Conservation (phyloP, 1,140 invertebrate genomes). For the Caenorhabditis latens region DNA sequence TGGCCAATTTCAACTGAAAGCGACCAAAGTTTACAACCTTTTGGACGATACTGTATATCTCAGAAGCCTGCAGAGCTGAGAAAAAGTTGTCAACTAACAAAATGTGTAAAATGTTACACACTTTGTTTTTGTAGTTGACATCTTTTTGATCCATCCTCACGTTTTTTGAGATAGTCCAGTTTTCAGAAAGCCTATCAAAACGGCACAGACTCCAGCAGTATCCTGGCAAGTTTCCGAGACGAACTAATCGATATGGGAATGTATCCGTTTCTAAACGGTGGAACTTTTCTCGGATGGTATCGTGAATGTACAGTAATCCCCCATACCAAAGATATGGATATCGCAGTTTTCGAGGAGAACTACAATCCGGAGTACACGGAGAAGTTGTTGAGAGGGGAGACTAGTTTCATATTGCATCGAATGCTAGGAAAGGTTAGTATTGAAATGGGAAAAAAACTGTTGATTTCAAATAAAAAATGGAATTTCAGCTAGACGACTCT, state of each 20-base stretch:
- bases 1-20: too few relatives aligned
- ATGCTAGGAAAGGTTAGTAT: conserved; percentile 4
- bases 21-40: too few relatives aligned
- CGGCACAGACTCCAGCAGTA: neutral
- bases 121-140: too few relatives aligned
- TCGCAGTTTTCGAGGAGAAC: conserved; percentile 23
- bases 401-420: neutral
- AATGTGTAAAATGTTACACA: too few relatives aligned
- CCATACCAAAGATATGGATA: conserved; percentile 5
- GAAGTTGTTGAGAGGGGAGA: neutral
- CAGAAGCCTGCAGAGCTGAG: too few relatives aligned
- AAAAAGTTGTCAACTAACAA: too few relatives aligned
- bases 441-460: neutral
- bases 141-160: too few relatives aligned
- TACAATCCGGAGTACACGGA: conserved; percentile 12
- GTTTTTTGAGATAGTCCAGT: too few relatives aligned
- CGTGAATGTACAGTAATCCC: conserved; percentile 33
- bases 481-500: conserved; percentile 16
- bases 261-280: conserved; percentile 31
- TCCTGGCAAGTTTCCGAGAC: neutral
- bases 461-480: neutral
- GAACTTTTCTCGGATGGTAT: conserved; percentile 30
- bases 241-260: conserved; percentile 14
- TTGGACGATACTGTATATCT: too few relatives aligned
- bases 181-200: too few relatives aligned